phyloP scores from a whole-genome alignment of 2,888 invertebrate genomes.

The Isotomurus palustris region DNA sequence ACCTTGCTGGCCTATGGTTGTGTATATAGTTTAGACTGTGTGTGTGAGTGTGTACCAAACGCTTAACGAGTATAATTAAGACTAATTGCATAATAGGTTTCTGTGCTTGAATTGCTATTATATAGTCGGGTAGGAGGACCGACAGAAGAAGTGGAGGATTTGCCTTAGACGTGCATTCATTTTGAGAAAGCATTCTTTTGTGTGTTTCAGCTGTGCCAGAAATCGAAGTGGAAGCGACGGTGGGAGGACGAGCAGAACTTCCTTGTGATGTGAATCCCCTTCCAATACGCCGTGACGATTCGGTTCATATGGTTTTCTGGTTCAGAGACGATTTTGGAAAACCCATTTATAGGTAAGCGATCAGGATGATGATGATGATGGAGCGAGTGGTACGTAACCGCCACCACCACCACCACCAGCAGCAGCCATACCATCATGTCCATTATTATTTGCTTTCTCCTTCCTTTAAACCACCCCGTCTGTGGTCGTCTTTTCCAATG shows the following conservation, averaged over 20 bases:
- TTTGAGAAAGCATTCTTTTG: no score
- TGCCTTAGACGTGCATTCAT: no score
- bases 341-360: conserved; percentile 75
- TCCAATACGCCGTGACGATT: conserved; percentile 75
- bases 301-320: conserved; percentile 89
- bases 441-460: no score
- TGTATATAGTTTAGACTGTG: background rate
- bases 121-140: no score
- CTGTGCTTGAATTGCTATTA: conserved; percentile 35
- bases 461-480: no score
- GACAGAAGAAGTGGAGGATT: no score
- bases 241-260: conserved; percentile 79
- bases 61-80: conserved; percentile 39
- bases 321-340: conserved; percentile 81
- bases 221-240: conserved; percentile 78
- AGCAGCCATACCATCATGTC: no score
- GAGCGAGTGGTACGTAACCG: no score
- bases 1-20: no score
- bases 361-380: background rate
- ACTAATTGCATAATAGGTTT: conserved; percentile 43
- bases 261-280: conserved; percentile 71
- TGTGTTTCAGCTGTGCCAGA: conserved; percentile 62
- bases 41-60: background rate
- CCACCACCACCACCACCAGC: no score
- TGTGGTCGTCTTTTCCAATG: no score